phyloP scores from a whole-genome alignment of 2,888 invertebrate species.

The Lissocephala sabroskyi region DNA sequence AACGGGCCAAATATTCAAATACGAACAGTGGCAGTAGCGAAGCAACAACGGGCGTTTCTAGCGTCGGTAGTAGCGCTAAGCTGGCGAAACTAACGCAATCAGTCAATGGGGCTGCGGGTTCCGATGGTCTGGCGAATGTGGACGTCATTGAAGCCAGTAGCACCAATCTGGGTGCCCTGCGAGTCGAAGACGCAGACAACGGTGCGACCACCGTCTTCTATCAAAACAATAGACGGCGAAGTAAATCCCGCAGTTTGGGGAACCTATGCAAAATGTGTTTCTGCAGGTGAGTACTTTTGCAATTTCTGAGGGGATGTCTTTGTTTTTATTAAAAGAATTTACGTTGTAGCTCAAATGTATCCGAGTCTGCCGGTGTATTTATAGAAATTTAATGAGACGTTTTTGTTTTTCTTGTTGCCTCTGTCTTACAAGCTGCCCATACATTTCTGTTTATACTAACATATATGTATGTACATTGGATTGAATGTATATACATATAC shows the following conservation, averaged over 20 bases:
- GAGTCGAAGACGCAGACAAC: conserved; percentile 63
- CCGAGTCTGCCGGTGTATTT: background rate
- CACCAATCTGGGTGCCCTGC: conserved; percentile 20
- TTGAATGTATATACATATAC: too few species aligned
- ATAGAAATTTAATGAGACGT: conserved; percentile 34
- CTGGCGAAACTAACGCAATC: conserved; percentile 66
- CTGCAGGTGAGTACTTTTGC: conserved; percentile 72
- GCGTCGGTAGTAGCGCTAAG: conserved; percentile 55
- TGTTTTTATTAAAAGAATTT: conserved; percentile 1
- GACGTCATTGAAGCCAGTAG: background rate
- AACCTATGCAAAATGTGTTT: conserved; percentile 69
- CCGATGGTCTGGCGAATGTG: conserved; percentile 13
- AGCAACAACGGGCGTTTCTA: conserved; percentile 28
- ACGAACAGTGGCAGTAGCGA: conserved; percentile 30
- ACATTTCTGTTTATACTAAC: too few species aligned
- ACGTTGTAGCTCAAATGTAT: background rate
- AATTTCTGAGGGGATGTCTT: too few species aligned
- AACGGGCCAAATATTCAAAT: conserved; percentile 64
- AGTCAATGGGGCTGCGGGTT: conserved; percentile 14
- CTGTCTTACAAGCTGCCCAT: too few species aligned
- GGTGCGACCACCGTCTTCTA: conserved; percentile 69
- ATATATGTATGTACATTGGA: too few species aligned
- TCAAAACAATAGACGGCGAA: conserved; percentile 69
- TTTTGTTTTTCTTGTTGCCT: background rate
- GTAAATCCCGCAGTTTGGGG: conserved; percentile 67